Evolutionary conservation across 2,888 invertebrate species (phyloP), one percentile per base, ranked within the genome.

Genomic region (Plemyria rubiginata): DNA sequence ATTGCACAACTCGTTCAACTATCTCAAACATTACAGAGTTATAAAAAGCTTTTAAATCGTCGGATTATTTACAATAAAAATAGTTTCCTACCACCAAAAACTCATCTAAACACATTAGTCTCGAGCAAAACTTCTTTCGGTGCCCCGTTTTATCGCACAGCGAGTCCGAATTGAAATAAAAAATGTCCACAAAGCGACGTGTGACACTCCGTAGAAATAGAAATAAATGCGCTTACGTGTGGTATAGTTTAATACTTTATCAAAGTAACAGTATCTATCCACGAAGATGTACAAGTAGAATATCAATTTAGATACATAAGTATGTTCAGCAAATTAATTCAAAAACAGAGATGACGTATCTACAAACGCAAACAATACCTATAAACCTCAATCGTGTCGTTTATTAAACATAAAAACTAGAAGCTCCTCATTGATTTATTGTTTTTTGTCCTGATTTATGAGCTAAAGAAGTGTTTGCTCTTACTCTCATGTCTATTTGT

Each of bases 401-500:
- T 74, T 78, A 80, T 75, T 73, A 72, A 71, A 67, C 65, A 70
- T 45, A 77, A 81, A 82, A 74, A 16, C 77, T 77, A 74, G 70
- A 70, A 70, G 69, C 70, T 70, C 71, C 67, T 74, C 75, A 77
- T 77, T 82, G 78, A 81, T 83, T 81, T 82, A 80, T 81, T 75
- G 67, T 80, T 80, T 84, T 82, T 81, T 84, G 73, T 72, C 71
- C 76, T 80, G 79, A 82, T 86, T 84, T 84, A 85, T 79, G 78
- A 64, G 75, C 73, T 79, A 81, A 83, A 85, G 79, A 84, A 81
- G 75, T 82, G 81, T 82, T 81, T 77, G 79, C 76, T 71, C 77
- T 71, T 78, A 75, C 77, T 73, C 71, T 71, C 70, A 79, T 80
- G 75, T 87, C 84, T 89, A 86, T 88, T 90, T 88, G 79, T 74